Percentiles rank a stretch among this genome's conserved stretches.
Conservation (phyloP, 53 echinoderm and acorn worm species). For the Temnopleurus reevesii region DNA sequence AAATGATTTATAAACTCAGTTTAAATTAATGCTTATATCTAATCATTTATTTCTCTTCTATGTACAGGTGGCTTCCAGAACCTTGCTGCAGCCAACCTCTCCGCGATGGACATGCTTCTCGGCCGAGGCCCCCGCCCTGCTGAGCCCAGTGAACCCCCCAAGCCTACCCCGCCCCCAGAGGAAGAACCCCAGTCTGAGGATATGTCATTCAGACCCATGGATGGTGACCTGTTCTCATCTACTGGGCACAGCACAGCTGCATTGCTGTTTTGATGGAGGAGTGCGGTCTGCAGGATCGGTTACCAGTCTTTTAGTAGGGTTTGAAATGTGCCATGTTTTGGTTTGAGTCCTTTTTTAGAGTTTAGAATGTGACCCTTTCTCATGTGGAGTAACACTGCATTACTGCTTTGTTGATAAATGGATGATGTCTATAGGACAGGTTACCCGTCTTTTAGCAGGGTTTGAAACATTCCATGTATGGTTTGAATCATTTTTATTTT, state of each 20-base stretch:
- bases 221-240: constrained; percentile 69
- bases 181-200: constrained; percentile 58
- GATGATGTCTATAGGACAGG: too few relatives aligned
- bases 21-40: too few relatives aligned
- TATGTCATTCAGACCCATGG: constrained; percentile 40
- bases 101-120: constrained; percentile 41
- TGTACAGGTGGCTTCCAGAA: constrained; percentile 46
- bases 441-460: too few relatives aligned
- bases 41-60: neutral
- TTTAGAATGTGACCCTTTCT: too few relatives aligned
- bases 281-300: neutral
- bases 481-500: too few relatives aligned
- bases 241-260: constrained; percentile 70
- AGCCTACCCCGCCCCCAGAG: constrained; percentile 39
- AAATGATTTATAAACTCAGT: too few relatives aligned
- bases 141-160: constrained; percentile 52
- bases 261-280: constrained; percentile 70
- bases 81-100: constrained; percentile 29
- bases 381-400: too few relatives aligned
- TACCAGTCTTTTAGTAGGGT: constrained; percentile 9
- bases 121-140: constrained; percentile 53
- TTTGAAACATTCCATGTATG: too few relatives aligned
- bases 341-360: too few relatives aligned
- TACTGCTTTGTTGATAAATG: too few relatives aligned
- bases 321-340: too few relatives aligned